These are phyloP conservation scores for Drosophila guanche DNA, from an alignment of 1,140 invertebrate genomes.

Conservation along the genomic window DNA sequence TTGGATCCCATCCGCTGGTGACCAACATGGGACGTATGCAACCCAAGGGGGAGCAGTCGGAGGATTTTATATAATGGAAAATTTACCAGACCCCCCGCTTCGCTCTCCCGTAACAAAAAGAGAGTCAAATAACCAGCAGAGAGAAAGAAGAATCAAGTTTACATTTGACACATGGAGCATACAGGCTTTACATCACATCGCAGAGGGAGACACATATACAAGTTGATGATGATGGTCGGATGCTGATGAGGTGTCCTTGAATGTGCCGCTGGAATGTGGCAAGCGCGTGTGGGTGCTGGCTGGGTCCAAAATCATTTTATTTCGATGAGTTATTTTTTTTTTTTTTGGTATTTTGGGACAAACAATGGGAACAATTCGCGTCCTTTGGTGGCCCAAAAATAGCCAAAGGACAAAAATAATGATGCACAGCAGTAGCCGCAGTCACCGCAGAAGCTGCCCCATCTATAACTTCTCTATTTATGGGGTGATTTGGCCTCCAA, in stretches of 20 bases:
- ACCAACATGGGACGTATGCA: constrained; percentile 55
- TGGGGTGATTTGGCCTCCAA: constrained; percentile 23
- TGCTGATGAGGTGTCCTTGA: constrained; percentile 53
- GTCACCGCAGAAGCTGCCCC: constrained; percentile 5
- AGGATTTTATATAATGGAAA: constrained; percentile 67
- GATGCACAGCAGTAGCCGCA: background rate
- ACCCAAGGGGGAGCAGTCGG: background rate
- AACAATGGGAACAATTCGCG: constrained; percentile 21
- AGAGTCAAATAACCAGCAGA: constrained; percentile 34
- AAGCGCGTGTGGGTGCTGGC: constrained; percentile 19
- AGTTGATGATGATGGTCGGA: constrained; percentile 31
- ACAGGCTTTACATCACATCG: constrained; percentile 14
- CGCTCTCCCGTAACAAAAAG: constrained; percentile 9
- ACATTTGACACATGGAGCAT: constrained; percentile 71
- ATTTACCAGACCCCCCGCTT: constrained; percentile 36
- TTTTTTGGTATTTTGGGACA: constrained; percentile 39
- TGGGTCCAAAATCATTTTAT: constrained; percentile 31
- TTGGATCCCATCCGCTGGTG: constrained; percentile 18
- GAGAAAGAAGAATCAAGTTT: constrained; percentile 48
- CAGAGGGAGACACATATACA: constrained; percentile 22
- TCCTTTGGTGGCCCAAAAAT: constrained; percentile 27
- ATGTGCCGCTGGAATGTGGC: constrained; percentile 32
- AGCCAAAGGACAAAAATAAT: constrained; percentile 33
- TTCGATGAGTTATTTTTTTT: constrained; percentile 38
- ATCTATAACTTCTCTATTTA: constrained; percentile 6